Percentiles rank a stretch among this genome's conserved stretches.
Conservation (phyloP, 2,888 invertebrate species). For the Liopterus haemorrhoidalis region DNA sequence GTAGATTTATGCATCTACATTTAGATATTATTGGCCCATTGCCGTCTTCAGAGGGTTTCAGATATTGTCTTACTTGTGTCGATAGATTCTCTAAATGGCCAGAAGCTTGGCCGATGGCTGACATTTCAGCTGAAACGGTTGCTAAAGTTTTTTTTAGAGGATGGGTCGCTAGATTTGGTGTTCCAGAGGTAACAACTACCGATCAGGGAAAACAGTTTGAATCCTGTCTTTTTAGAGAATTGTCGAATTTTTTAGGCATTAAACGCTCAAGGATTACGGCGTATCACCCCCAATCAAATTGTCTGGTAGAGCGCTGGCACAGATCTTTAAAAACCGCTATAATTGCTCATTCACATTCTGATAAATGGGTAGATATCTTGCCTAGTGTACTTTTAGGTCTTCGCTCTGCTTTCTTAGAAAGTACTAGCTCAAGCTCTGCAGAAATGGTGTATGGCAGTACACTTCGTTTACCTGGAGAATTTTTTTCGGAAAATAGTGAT, state of each 20-base stretch:
- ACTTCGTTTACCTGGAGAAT: slow-evolving; percentile 5
- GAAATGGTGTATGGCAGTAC: slow-evolving; percentile 8
- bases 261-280: slow-evolving; percentile 1
- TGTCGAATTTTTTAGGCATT: slow-evolving; percentile 7
- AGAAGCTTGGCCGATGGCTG: slow-evolving; percentile 32
- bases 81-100: slow-evolving; percentile 34
- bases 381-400: slow-evolving; percentile 1
- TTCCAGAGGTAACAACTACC: slow-evolving; percentile 25
- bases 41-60: slow-evolving; percentile 19
- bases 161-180: slow-evolving; percentile 26
- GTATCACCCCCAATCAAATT: slow-evolving; percentile 4
- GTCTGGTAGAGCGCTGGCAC: slow-evolving; percentile 1
- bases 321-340: slow-evolving; percentile 1
- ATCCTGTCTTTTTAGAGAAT: slow-evolving; percentile 26
- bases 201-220: slow-evolving; percentile 32
- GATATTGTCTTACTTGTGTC: slow-evolving; percentile 34
- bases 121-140: slow-evolving; percentile 28
- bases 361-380: not conserved
- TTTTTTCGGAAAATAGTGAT: not conserved
- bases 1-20: slow-evolving; percentile 35
- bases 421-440: not conserved
- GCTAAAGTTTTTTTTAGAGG: slow-evolving; percentile 14
- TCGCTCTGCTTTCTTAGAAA: not conserved
- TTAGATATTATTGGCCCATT: slow-evolving; percentile 30
- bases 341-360: too few species aligned